phyloP scores from a whole-genome alignment of 1,140 invertebrate genomes.

The Caerostris extrusa region DNA sequence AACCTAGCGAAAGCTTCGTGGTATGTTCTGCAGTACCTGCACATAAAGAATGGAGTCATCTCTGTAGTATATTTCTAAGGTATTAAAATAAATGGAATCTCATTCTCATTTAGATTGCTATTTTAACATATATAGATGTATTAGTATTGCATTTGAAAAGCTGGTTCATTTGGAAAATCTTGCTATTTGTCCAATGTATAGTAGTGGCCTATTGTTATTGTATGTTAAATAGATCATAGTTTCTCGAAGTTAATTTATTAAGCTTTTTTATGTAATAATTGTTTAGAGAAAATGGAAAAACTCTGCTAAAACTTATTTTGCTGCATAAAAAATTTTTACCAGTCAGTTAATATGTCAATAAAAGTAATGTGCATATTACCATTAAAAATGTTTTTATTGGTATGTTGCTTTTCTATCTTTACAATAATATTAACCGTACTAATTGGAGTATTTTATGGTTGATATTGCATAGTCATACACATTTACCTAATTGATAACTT shows the following conservation, averaged over 20 bases:
- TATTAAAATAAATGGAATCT: conserved; percentile 53
- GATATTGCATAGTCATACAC: too few species aligned
- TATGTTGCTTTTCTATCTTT: too few species aligned
- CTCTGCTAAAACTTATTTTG: not conserved
- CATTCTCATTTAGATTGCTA: conserved; percentile 61
- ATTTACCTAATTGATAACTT: too few species aligned
- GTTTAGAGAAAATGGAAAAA: conserved; percentile 13
- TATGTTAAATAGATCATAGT: conserved; percentile 53
- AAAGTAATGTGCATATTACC: not conserved
- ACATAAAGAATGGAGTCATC: not conserved
- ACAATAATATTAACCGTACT: too few species aligned
- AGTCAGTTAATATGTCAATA: not conserved
- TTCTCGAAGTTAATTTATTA: conserved; percentile 56
- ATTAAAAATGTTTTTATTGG: too few species aligned
- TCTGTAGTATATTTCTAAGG: conserved; percentile 17
- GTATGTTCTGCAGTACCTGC: conserved; percentile 37
- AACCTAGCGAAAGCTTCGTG: conserved; percentile 3
- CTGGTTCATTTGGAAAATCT: conserved; percentile 38
- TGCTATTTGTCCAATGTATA: conserved; percentile 55
- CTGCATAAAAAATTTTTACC: not conserved
- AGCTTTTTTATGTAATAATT: conserved; percentile 5
- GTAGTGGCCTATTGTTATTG: conserved; percentile 65
- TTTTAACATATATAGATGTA: conserved; percentile 60
- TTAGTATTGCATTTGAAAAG: conserved; percentile 55
- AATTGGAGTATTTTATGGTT: too few species aligned